phyloP scores from a whole-genome alignment of 2,797 vertebrate species.

The Phoebastria nigripes region DNA sequence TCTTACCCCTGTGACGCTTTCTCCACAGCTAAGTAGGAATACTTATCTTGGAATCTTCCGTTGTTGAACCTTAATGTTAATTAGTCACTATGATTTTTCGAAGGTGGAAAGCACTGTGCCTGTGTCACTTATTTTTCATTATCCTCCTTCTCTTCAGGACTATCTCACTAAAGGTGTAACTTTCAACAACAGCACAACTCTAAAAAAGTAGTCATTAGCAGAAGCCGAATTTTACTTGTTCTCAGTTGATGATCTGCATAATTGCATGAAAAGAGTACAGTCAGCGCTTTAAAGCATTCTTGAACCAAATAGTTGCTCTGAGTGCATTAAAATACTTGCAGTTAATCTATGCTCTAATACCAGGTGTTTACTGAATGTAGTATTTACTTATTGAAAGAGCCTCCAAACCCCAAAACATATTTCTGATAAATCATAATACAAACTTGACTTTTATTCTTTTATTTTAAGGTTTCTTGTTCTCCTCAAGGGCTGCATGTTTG shows the following conservation, averaged over 20 bases:
- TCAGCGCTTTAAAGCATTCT: neutral
- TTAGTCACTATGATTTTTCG: neutral
- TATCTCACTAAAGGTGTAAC: neutral
- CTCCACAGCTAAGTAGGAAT: neutral
- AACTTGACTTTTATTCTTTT: neutral
- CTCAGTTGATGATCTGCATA: neutral
- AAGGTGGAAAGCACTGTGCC: neutral
- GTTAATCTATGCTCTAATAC: neutral
- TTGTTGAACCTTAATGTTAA: neutral
- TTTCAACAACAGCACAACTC: neutral
- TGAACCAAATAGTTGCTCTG: neutral
- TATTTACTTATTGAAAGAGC: neutral
- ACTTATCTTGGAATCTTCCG: neutral
- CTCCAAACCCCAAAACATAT: neutral
- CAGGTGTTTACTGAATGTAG: neutral
- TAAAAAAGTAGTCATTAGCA: neutral
- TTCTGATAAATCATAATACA: neutral
- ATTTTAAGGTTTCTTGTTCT: conserved; percentile 85
- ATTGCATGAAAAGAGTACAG: neutral
- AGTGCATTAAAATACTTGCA: neutral
- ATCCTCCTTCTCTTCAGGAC: neutral
- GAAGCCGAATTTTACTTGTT: neutral
- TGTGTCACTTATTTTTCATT: neutral
- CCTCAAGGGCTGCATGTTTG: conserved; percentile 83
- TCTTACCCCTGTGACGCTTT: neutral